Evolutionary conservation across 2,888 invertebrate species (phyloP).

Genomic region (Exephanes ischioxanthus): DNA sequence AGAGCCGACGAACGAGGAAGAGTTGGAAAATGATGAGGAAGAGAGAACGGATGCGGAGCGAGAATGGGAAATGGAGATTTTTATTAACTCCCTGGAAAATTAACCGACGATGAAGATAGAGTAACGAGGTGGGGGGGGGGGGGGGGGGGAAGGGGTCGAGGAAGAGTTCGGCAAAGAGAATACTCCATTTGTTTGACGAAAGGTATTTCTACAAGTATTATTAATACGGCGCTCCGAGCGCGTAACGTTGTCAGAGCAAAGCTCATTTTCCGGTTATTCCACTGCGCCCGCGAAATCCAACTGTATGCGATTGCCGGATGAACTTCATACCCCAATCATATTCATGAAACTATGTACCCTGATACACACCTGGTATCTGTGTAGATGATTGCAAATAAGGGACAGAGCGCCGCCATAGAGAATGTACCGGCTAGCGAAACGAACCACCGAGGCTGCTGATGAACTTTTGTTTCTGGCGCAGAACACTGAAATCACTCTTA

Average conservation of each 20-base stretch:
- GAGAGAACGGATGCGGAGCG: constrained; percentile 26
- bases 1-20: constrained; percentile 27
- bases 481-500: background rate
- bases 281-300: background rate
- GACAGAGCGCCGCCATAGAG: background rate
- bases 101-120: constrained; percentile 17
- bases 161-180: background rate
- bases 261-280: constrained; percentile 11
- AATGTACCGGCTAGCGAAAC: background rate
- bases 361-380: background rate
- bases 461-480: background rate
- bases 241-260: background rate
- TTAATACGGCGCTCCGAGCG: constrained; percentile 1
- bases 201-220: constrained; percentile 2
- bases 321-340: background rate
- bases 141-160: background rate
- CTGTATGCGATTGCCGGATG: background rate
- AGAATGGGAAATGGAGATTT: constrained; percentile 69
- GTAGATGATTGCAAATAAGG: background rate
- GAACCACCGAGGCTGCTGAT: background rate
- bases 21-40: constrained; percentile 19
- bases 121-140: too few relatives aligned
- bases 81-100: constrained; percentile 51
- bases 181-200: background rate
- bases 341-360: background rate